Evolutionary conservation across 2,888 invertebrate species (phyloP), one percentile per base, ranked within the genome.

Genomic region (Tenthredo scrophulariae): DNA sequence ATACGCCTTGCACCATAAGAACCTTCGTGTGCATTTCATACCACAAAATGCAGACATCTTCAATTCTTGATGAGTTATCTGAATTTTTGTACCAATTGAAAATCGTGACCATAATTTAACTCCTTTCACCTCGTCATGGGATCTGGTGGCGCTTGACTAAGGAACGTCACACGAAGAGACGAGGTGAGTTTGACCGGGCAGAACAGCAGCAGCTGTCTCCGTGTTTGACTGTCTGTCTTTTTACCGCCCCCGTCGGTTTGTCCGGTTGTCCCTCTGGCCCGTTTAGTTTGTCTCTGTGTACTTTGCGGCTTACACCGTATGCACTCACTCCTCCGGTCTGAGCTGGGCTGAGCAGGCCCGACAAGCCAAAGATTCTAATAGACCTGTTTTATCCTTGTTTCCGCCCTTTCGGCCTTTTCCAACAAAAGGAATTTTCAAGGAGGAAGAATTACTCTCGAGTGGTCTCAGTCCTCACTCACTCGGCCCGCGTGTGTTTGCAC

Each of bases 321-420:
- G 50, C 50, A 40, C 18, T n/a, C 77, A 77, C 77, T 50, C 50
- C 46, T 46, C 13, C 46, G 46, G 46, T 46, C 15, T 46, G 46
- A 13, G 46, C 46, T 15, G 46, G 46, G 46, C 13, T 46, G 46
- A 46, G 13, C 29, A 4, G 50, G 2, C 4, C 77, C 40, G 40
- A 18, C 40, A 67, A 50, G 84, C 88, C 88, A 86, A 87, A 87
- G 88, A 87, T 88, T 89, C 87, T 86, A 87, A 87, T 86, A 88
- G 87, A 87, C 79, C 79, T 80, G 88, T 87, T 88, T 88, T 86
- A 87, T 88, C 89, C 89, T 88, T 89, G 88, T 90, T 90, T 80
- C 22, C 89, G 88, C 87, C 84, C 86, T 86, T 79, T 77, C 85
- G 87, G 88, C 85, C 88, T 50, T 29, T 54, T 54, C 87, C 89